Conservation (phyloP, 2,797 vertebrate genomes). For the Mastacembelus armatus region DNA sequence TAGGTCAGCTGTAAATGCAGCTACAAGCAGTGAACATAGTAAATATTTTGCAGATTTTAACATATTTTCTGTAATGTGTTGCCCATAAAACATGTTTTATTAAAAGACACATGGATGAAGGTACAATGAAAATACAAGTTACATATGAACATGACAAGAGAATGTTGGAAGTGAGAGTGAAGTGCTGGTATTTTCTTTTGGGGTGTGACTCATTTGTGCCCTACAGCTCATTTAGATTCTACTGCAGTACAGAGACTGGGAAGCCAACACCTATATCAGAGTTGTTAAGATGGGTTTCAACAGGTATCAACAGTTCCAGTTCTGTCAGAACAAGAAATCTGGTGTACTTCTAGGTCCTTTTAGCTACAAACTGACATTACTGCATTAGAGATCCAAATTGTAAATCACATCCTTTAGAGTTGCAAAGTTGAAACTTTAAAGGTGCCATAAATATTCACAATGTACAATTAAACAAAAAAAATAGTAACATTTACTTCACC, state of each 20-base stretch:
- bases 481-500: neutral
- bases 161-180: constrained; percentile 29
- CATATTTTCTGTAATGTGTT: neutral
- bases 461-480: neutral
- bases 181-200: constrained; percentile 42
- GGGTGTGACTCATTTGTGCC: constrained; percentile 57
- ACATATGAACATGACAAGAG: neutral
- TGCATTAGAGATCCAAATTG: neutral
- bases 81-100: neutral
- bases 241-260: constrained; percentile 12
- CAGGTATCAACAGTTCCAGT: constrained; percentile 49
- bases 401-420: neutral
- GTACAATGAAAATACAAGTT: neutral
- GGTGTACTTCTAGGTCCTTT: neutral
- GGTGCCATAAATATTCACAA: neutral
- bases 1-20: too few relatives aligned
- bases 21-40: neutral
- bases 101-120: neutral
- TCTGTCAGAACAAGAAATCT: constrained; percentile 37
- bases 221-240: constrained; percentile 33
- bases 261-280: constrained; percentile 50
- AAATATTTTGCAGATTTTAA: neutral
- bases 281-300: constrained; percentile 46
- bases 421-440: neutral
- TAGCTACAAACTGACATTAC: neutral